Percentiles rank a stretch among this genome's conserved stretches.
Evolutionary conservation across 64 coral and sea anemone genomes (phyloP).

Genomic region (Hydrozoanthus tunicans): DNA sequence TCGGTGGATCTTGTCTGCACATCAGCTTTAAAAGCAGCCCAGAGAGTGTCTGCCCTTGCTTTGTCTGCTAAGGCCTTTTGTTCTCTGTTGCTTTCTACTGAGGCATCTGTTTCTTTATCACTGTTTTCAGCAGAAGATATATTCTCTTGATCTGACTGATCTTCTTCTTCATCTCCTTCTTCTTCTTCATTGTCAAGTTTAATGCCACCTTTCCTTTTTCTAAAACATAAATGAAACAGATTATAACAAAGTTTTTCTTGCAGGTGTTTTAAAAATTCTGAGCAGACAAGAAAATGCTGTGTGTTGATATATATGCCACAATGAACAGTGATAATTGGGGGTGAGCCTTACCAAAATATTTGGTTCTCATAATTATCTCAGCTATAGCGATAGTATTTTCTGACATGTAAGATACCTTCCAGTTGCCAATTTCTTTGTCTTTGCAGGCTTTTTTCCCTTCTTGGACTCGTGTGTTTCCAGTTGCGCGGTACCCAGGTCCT

Average conservation of each 20-base stretch:
- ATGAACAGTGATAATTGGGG: too few species aligned
- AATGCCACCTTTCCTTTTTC: conserved; percentile 74
- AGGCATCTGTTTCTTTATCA: conserved; percentile 42
- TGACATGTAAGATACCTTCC: conserved; percentile 29
- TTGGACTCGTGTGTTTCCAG: not conserved
- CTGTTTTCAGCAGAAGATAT: conserved; percentile 6
- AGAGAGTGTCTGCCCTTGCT: conserved; percentile 64
- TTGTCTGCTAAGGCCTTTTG: conserved; percentile 60
- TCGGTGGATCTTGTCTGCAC: not conserved
- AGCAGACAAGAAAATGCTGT: too few species aligned
- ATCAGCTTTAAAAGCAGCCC: conserved; percentile 81
- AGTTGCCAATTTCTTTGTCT: conserved; percentile 14
- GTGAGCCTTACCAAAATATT: not conserved
- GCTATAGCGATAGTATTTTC: not conserved
- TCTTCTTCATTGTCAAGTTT: conserved; percentile 60
- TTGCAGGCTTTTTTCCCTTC: conserved; percentile 5
- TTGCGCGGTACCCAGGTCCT: not conserved
- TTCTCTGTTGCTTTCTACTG: conserved; percentile 28
- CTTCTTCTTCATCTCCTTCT: conserved; percentile 39
- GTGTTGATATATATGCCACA: too few species aligned
- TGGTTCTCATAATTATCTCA: too few species aligned
- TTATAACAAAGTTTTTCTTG: not conserved
- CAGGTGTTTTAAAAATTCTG: not conserved
- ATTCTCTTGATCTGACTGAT: conserved; percentile 9
- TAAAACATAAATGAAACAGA: not conserved